Evolutionary conservation across 2,888 invertebrate species (phyloP).

Genomic region (Slavum lentiscoides): DNA sequence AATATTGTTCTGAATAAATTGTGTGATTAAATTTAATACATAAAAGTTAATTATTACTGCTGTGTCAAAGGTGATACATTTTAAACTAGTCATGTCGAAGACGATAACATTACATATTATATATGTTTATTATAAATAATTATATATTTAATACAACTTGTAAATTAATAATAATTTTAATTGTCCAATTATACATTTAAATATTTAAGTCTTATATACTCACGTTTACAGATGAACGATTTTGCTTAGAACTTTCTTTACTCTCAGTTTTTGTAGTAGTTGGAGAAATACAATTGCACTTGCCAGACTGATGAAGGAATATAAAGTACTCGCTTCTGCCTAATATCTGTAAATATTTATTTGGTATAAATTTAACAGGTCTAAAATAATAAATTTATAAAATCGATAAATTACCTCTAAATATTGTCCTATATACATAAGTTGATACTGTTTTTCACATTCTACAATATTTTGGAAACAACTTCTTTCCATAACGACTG

Average conservation of each 20-base stretch:
- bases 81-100: neutral
- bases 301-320: conserved; percentile 29
- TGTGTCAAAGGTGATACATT: neutral
- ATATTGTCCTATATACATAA: conserved; percentile 42
- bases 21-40: neutral
- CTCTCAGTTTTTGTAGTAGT: conserved; percentile 7
- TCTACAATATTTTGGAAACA: conserved; percentile 44
- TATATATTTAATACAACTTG: too few species aligned
- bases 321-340: conserved; percentile 43
- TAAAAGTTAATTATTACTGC: neutral
- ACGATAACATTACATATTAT: neutral
- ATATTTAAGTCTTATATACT: conserved; percentile 5
- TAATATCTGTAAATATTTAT: conserved; percentile 34
- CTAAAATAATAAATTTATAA: neutral
- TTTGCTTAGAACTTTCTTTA: neutral
- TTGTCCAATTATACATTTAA: neutral
- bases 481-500: conserved; percentile 34
- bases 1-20: neutral
- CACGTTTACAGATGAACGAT: conserved; percentile 27
- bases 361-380: neutral
- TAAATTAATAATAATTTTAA: too few species aligned
- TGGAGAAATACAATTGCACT: conserved; percentile 24
- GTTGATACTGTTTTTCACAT: conserved; percentile 45
- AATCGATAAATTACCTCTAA: conserved; percentile 34
- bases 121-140: neutral